Evolutionary conservation across 2,113 vertebrate genomes (phyloP), one percentile per base, ranked within the genome.

Genomic region (Siniperca chuatsi): DNA sequence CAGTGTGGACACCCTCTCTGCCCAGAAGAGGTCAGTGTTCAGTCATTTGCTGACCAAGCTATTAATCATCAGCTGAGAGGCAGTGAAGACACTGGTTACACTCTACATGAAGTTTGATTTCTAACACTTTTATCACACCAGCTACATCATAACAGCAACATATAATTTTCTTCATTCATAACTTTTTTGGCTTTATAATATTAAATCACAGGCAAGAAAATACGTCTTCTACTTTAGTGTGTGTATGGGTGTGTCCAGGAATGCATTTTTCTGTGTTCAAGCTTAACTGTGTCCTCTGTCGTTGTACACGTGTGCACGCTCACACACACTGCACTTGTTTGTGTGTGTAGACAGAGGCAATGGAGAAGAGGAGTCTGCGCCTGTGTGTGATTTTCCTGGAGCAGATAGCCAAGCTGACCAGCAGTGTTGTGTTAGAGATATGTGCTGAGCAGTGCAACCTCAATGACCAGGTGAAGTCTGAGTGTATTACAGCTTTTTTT

Each of bases 381-480:
- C 79, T 98, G 37, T 98, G 97, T 81, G 96, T 96, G 87, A 92
- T 74, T 66, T 98, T 98, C 94, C 92, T 99, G 94, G 97, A 98
- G 92, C 97, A 97, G 87, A 92, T 98, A 37, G 96, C 97, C 70
- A 96, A 95, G 61, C 96, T 96, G 91, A 96, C 96, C 73, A 95
- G 96, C 50, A 50, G 35, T 68, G 96, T 96, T 1, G 65, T 97
- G 60, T 87, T 99, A 90, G 98, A 98, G 0, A 94, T 97, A 62
- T 98, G 97, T 64, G 97, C 97, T 0, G 98, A 99, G 88, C 97
- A 99, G 90, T 90, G 95, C 85, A 97, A 97, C 67, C 95, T 99
- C 66, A 96, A 96, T 0, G 96, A 99, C 75, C 95, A 98, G 97
- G 97, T 98, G 54, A 68, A 75, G 61, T 72, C 54, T 29, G 15